These are phyloP conservation scores for Colinus virginianus DNA, from an alignment of 2,113 vertebrate genomes.

Conservation along the genomic window DNA sequence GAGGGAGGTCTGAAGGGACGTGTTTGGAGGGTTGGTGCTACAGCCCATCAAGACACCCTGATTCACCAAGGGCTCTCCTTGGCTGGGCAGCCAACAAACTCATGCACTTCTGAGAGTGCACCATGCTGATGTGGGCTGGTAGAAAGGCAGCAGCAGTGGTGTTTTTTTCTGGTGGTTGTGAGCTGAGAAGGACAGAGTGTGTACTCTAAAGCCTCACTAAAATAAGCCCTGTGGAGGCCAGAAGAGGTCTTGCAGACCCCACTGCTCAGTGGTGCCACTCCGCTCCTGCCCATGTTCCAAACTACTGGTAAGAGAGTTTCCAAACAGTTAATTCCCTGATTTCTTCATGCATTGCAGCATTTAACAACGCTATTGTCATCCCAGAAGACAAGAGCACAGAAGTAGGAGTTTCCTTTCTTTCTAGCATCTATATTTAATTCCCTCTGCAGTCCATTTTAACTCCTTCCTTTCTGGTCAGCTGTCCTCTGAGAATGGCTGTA, in stretches of 20 bases:
- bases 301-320: not conserved
- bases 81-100: not conserved
- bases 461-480: not conserved
- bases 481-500: rapidly evolving
- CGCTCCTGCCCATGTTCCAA: not conserved
- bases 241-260: not conserved
- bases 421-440: slow-evolving; percentile 47
- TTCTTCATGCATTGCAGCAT: slow-evolving; percentile 1
- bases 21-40: not conserved
- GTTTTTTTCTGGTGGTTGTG: not conserved
- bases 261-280: not conserved
- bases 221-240: not conserved
- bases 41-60: rapidly evolving
- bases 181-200: not conserved
- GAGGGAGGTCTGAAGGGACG: not conserved
- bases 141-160: not conserved
- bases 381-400: slow-evolving; percentile 42
- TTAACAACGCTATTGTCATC: slow-evolving; percentile 52
- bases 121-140: rapidly evolving
- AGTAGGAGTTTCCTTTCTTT: not conserved
- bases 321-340: slow-evolving; percentile 27
- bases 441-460: slow-evolving; percentile 36
- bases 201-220: rapidly evolving
- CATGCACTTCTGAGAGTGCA: not conserved
- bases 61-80: not conserved